phyloP scores from a whole-genome alignment of 2,888 invertebrate species.

The Bugulina stolonifera region DNA sequence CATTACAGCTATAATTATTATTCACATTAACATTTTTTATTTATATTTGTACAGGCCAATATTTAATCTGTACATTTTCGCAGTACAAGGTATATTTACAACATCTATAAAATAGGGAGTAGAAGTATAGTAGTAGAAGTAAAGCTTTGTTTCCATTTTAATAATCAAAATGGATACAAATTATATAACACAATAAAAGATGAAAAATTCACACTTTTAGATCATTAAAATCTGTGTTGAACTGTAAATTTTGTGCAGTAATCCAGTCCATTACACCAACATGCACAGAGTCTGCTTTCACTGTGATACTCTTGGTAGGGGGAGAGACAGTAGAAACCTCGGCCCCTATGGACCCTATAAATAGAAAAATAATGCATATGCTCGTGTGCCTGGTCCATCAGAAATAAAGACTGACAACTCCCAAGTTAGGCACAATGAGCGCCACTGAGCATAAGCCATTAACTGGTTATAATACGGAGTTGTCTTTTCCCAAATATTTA shows the following conservation, averaged over 20 bases:
- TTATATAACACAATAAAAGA: too few relatives aligned
- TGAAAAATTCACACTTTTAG: not conserved
- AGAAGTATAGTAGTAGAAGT: too few relatives aligned
- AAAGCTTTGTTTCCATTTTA: too few relatives aligned
- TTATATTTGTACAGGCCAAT: not conserved
- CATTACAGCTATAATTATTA: not conserved
- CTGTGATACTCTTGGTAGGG: not conserved
- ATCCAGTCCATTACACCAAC: constrained; percentile 9
- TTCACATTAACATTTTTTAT: not conserved
- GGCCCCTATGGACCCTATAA: not conserved
- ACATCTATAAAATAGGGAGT: not conserved
- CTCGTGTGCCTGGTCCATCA: too few relatives aligned
- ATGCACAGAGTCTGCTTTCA: not conserved
- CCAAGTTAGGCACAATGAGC: too few relatives aligned
- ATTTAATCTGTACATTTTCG: not conserved
- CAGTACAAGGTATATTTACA: not conserved
- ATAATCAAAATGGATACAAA: too few relatives aligned
- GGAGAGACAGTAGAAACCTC: not conserved
- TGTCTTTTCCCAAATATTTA: too few relatives aligned
- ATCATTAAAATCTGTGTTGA: not conserved
- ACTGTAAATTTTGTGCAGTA: not conserved
- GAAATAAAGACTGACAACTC: too few relatives aligned
- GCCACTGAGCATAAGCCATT: too few relatives aligned
- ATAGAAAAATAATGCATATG: too few relatives aligned
- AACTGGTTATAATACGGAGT: too few relatives aligned